A percentile compares a stretch with the other conserved stretches of the same genome.
Evolutionary conservation across 2,888 invertebrate genomes (phyloP).

Genomic region (Diaprepes abbreviatus): DNA sequence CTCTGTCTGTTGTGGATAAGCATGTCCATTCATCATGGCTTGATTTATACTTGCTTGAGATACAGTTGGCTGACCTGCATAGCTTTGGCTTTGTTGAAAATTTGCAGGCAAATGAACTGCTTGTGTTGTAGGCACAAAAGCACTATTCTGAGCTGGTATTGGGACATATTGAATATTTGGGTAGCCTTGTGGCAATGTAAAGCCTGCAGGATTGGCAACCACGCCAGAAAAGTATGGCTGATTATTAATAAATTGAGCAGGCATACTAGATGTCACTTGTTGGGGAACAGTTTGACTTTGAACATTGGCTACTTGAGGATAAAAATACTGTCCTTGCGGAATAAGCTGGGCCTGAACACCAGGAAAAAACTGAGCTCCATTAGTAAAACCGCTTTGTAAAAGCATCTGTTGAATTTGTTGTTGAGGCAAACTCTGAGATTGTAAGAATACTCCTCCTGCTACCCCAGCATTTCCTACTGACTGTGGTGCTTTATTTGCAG

Average conservation of each 20-base stretch:
- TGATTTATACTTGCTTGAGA: slow-evolving; percentile 58
- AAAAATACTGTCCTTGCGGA: slow-evolving; percentile 65
- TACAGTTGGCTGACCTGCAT: slow-evolving; percentile 59
- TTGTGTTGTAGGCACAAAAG: slow-evolving; percentile 66
- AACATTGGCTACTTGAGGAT: slow-evolving; percentile 64
- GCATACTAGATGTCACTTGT: slow-evolving; percentile 59
- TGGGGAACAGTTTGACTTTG: slow-evolving; percentile 63
- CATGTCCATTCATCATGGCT: slow-evolving; percentile 64
- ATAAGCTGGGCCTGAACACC: slow-evolving; percentile 63
- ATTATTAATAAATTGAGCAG: slow-evolving; percentile 62
- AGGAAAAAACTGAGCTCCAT: slow-evolving; percentile 60
- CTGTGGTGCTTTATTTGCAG: slow-evolving; percentile 57
- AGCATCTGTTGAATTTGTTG: slow-evolving; percentile 68
- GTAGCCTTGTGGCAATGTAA: slow-evolving; percentile 59
- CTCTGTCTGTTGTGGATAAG: slow-evolving; percentile 53
- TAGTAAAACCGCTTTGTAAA: slow-evolving; percentile 63
- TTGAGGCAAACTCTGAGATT: slow-evolving; percentile 68
- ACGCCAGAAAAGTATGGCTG: slow-evolving; percentile 62
- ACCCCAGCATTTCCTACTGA: slow-evolving; percentile 60
- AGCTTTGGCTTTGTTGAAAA: slow-evolving; percentile 66
- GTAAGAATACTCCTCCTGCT: slow-evolving; percentile 61
- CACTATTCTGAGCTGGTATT: slow-evolving; percentile 64
- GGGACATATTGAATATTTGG: slow-evolving; percentile 65
- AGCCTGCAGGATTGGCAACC: slow-evolving; percentile 58
- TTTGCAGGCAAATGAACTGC: slow-evolving; percentile 59